Evolutionary conservation across 2,888 invertebrate species (phyloP), one percentile per base, ranked within the genome.

Genomic region (Sicus ferrugineus): DNA sequence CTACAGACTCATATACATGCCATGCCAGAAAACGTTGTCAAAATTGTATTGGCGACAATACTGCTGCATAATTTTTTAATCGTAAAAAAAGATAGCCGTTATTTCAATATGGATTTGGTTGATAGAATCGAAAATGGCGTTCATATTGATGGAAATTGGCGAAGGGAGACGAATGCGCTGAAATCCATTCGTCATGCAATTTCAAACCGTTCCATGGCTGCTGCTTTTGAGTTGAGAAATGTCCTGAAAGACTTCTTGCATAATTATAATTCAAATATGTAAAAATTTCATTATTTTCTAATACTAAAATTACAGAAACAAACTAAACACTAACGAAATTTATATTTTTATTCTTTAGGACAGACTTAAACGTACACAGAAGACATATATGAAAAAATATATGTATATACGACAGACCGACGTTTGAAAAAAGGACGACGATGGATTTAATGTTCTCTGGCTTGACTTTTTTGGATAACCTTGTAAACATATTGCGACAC

Each of bases 11-110:
- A 50, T 48, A 58, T 67, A 19, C 62, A 63, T 28, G 46, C 63
- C 56, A 23, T 54, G 19, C 34, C 68, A 34, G 23, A 52, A 52
- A 52, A 46, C 16, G 42, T 63, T 19, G 61, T 52, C n/a, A 28
- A 61, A 61, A 31, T 62, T 38, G 54, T 67, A 1, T 19, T 48
- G 7, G 59, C 67, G 2, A 31, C 61, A 21, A 52, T 67, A 34
- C 42, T 67, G 30, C 50, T 67, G 14, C 67, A 67, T 21, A 67
- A 67, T 34, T 67, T 31, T 61, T 59, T 61, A 21, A 67, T 59
- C 31, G 19, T 67, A 19, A 19, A n/a, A 30, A 59, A 31, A 11
- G 67, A 61, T 38, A 61, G 48, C 3, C n/a, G 1, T 14, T 61
- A 67, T 34, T 67, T 46, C n/a, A 48, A 23, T 2, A 38, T 19